Evolutionary conservation across 1,140 invertebrate genomes (phyloP), one percentile per base, ranked within the genome.

Genomic region (Drosophila mauritiana): DNA sequence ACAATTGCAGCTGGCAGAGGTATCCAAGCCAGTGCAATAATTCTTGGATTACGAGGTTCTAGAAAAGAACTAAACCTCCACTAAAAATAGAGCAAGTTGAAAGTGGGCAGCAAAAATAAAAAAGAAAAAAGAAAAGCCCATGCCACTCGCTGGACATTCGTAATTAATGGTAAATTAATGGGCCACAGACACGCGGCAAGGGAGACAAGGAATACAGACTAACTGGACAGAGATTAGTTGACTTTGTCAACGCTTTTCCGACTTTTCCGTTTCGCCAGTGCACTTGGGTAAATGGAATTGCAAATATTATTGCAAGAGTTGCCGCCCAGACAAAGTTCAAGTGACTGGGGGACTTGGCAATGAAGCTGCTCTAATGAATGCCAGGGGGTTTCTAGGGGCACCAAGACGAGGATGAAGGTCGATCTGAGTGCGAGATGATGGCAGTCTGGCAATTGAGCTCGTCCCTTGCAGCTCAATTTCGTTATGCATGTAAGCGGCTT

Each of bases 251-350:
- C 68, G 65, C 11, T 61, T 53, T 59, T 49, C 48, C 69, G 11
- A 31, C 17, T 39, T 31, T 34, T n/a, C 4, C 25, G 4, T 39
- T 56, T 5, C 7, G 15, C 20, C 37, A 25, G 7, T 52, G 64
- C 31, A 51, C 27, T 73, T 39, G 31, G 10, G 20, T 40, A 56
- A 73, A 49, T 64, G 40, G 36, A 74, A 64, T 55, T 73, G 72
- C 72, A 74, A 64, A 73, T 59, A 49, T 49, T 43, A 49, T 49
- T 63, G 58, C 48, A 51, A 64, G 72, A 43, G 34, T 34, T 62
- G 31, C 17, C 36, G 46, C 72, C 72, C 69, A 49, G 70, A 73
- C 72, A 74, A 73, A 74, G 72, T 74, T 74, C 72, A 74, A 74
- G 69, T 74, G 69, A 37, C 43, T 37, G 69, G 25, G 46, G 34